Conservation (phyloP, 2,797 vertebrate genomes). For the Gobio occitaniae region DNA sequence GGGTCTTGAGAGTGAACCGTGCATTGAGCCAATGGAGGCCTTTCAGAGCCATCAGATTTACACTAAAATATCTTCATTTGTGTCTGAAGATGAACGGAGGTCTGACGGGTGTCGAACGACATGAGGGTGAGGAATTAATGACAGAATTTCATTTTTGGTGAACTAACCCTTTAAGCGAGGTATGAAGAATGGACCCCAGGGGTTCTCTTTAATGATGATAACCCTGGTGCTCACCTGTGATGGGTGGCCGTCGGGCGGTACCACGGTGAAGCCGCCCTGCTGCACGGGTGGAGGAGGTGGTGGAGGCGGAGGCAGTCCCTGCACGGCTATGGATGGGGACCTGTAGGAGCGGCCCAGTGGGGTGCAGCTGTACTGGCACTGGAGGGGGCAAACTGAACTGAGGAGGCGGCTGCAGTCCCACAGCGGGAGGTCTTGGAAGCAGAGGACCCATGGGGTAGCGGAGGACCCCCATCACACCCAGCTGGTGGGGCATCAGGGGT, state of each 20-base stretch:
- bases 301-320: constrained; percentile 92
- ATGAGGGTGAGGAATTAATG: no score
- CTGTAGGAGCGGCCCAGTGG: constrained; percentile 87
- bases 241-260: constrained; percentile 84
- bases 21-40: no score
- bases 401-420: constrained; percentile 82
- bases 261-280: constrained; percentile 82
- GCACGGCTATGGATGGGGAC: constrained; percentile 86
- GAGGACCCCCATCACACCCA: constrained; percentile 75
- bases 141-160: no score
- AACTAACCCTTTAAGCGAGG: no score
- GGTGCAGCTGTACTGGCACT: constrained; percentile 88
- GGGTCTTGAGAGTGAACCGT: no score
- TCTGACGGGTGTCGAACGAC: no score
- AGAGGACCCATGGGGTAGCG: constrained; percentile 85
- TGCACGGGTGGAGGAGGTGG: constrained; percentile 95
- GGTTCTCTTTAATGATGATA: no score
- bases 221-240: constrained; percentile 82
- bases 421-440: constrained; percentile 77
- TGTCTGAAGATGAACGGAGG: no score
- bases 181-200: no score
- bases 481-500: constrained; percentile 83
- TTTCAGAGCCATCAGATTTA: no score
- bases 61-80: no score
- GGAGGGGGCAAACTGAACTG: constrained; percentile 86